Evolutionary conservation across 2,113 vertebrate species (phyloP).

Genomic region (Cavia porcellus): DNA sequence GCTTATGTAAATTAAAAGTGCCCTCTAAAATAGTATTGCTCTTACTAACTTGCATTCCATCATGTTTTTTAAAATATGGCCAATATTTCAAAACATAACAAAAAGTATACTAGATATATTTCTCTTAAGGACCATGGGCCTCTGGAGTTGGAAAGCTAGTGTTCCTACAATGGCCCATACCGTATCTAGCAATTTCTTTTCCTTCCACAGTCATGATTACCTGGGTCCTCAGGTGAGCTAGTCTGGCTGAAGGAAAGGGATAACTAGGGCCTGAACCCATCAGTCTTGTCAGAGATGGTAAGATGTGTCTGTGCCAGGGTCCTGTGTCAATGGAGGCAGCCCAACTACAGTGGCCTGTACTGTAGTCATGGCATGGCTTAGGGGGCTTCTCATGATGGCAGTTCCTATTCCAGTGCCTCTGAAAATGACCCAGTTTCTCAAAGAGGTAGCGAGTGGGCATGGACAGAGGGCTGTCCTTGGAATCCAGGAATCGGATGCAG

Average conservation of each 20-base stretch:
- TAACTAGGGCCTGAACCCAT: neutral
- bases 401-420: neutral
- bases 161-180: neutral
- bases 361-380: neutral
- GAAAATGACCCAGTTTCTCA: neutral
- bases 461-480: neutral
- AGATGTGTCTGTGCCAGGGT: neutral
- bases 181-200: neutral
- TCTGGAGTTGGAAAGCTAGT: neutral
- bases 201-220: neutral
- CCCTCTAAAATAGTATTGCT: neutral
- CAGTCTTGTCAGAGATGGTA: neutral
- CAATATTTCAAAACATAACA: neutral
- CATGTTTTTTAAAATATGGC: neutral
- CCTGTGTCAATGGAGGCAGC: neutral
- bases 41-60: neutral
- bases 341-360: neutral
- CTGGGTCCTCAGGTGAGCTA: neutral
- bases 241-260: neutral
- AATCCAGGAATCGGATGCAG: neutral
- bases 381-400: neutral
- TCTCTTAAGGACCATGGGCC: accelerated
- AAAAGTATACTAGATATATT: neutral
- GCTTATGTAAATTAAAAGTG: neutral
- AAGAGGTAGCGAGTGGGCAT: neutral